A percentile compares a stretch with the other conserved stretches of the same genome.
Evolutionary conservation across 2,888 invertebrate genomes (phyloP).

Genomic region (Clitarchus hookeri): DNA sequence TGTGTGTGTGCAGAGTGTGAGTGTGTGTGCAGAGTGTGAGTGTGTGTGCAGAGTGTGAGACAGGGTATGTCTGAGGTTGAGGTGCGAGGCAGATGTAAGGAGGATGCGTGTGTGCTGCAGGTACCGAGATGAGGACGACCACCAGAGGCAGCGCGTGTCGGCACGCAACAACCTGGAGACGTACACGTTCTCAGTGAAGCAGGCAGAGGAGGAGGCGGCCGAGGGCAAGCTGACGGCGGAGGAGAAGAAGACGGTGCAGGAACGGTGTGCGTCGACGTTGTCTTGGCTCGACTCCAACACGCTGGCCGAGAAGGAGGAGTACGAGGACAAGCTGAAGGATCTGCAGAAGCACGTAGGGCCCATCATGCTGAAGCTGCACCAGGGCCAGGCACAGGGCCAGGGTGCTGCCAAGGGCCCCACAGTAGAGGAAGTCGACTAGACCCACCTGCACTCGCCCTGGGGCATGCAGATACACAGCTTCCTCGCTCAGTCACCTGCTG

Average conservation of each 20-base stretch:
- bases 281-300: conserved; percentile 81
- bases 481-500: too few species aligned
- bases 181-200: conserved; percentile 72
- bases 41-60: background rate
- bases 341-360: conserved; percentile 76
- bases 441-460: too few species aligned
- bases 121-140: conserved; percentile 73
- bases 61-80: background rate
- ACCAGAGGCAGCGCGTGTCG: conserved; percentile 67
- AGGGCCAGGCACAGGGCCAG: conserved; percentile 52
- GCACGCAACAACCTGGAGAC: conserved; percentile 77
- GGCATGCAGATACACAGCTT: too few species aligned
- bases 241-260: conserved; percentile 71
- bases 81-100: too few species aligned
- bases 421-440: conserved; percentile 57
- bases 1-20: background rate
- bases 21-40: background rate
- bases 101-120: conserved; percentile 52
- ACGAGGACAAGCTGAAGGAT: conserved; percentile 76
- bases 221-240: conserved; percentile 65
- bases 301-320: conserved; percentile 77
- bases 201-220: conserved; percentile 60
- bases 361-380: conserved; percentile 83
- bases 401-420: conserved; percentile 52
- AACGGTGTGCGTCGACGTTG: conserved; percentile 71